These are phyloP conservation scores for Geotrypetes seraphini DNA, from an alignment of 2,797 vertebrate genomes.

Conservation along the genomic window DNA sequence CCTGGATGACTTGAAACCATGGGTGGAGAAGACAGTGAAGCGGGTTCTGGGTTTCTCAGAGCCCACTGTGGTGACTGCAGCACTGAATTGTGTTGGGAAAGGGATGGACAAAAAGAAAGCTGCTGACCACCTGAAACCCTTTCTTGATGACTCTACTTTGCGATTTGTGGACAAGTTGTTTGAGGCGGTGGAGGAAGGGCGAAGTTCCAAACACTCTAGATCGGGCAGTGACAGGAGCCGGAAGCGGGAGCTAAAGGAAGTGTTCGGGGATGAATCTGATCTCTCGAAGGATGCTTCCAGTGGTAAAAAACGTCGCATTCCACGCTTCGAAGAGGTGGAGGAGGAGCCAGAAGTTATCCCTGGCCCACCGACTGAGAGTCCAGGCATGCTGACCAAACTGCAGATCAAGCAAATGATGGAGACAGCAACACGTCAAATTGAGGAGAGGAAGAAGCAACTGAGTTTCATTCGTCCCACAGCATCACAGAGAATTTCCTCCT, in stretches of 20 bases:
- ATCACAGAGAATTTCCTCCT: slow-evolving; percentile 38
- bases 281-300: slow-evolving; percentile 55
- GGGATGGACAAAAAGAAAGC: slow-evolving; percentile 95
- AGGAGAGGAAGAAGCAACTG: slow-evolving; percentile 91
- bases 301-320: slow-evolving; percentile 79
- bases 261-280: slow-evolving; percentile 83
- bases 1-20: slow-evolving; percentile 88
- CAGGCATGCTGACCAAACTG: slow-evolving; percentile 92
- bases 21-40: slow-evolving; percentile 94
- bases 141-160: slow-evolving; percentile 87
- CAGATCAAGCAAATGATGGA: slow-evolving; percentile 99
- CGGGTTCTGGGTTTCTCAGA: slow-evolving; percentile 91
- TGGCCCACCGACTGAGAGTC: slow-evolving; percentile 79
- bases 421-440: slow-evolving; percentile 87
- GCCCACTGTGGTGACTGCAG: slow-evolving; percentile 87
- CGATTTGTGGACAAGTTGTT: slow-evolving; percentile 93
- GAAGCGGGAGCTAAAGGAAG: slow-evolving; percentile 91
- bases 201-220: slow-evolving; percentile 77
- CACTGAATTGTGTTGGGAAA: slow-evolving; percentile 88
- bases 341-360: slow-evolving; percentile 88
- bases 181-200: slow-evolving; percentile 88
- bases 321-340: slow-evolving; percentile 88
- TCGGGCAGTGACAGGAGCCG: slow-evolving; percentile 79
- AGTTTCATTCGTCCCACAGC: slow-evolving; percentile 71
- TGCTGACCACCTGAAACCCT: slow-evolving; percentile 86